Evolutionary conservation across 1,140 invertebrate species (phyloP).

Genomic region (Leptoteleia sp.): DNA sequence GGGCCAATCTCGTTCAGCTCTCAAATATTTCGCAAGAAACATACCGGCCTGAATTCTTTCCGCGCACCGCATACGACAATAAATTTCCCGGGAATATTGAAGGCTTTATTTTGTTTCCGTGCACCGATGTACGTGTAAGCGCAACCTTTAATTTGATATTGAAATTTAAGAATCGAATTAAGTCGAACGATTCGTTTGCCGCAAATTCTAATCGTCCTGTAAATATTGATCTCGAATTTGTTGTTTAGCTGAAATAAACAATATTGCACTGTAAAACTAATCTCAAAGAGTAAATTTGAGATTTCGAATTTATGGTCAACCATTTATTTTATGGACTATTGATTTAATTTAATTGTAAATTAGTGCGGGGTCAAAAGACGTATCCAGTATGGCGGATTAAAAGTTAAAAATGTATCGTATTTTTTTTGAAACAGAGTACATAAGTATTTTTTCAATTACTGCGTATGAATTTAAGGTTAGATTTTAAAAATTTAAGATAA

Average conservation of each 20-base stretch:
- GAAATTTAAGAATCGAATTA: slow-evolving; percentile 29
- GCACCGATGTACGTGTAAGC: slow-evolving; percentile 23
- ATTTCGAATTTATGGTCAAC: no score
- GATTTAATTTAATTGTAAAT: no score
- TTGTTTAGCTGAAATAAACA: slow-evolving; percentile 4
- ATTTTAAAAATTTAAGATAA: no score
- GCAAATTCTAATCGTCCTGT: not conserved
- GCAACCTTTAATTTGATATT: slow-evolving; percentile 30
- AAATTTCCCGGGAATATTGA: slow-evolving; percentile 43
- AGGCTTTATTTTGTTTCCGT: slow-evolving; percentile 35
- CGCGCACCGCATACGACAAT: slow-evolving; percentile 25
- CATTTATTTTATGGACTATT: no score
- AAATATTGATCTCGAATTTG: slow-evolving; percentile 9
- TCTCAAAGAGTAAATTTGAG: no score
- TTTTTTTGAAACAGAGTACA: no score
- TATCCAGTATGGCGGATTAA: no score
- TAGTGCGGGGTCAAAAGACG: no score
- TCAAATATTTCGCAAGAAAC: slow-evolving; percentile 52
- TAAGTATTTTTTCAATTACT: no score
- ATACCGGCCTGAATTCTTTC: slow-evolving; percentile 43
- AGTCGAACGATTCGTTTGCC: not conserved
- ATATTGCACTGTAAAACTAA: not conserved
- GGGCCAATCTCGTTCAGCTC: slow-evolving; percentile 52
- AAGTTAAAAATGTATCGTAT: no score
- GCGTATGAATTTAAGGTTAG: no score